These are phyloP conservation scores for Aporophyla nigra DNA, from an alignment of 2,888 invertebrate genomes.

Conservation along the genomic window DNA sequence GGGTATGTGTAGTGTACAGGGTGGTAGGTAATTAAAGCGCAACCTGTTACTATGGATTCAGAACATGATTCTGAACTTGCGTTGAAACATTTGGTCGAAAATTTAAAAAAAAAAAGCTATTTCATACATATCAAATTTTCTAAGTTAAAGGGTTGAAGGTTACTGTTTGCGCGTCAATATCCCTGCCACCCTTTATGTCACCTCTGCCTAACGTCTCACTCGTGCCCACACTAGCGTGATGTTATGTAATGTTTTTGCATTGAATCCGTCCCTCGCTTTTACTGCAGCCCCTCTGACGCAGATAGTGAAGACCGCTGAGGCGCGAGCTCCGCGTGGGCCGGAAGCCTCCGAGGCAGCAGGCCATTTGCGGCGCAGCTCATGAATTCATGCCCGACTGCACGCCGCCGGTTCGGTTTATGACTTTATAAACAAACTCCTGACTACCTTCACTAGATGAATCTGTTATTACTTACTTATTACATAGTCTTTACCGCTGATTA, in stretches of 20 bases:
- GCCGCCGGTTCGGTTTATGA: background rate
- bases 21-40: too few species aligned
- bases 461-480: background rate
- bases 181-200: background rate
- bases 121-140: too few species aligned
- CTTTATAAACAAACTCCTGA: slow-evolving; percentile 13
- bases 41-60: too few species aligned
- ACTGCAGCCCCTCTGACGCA: slow-evolving; percentile 9
- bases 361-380: slow-evolving; percentile 34
- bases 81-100: too few species aligned
- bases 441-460: background rate
- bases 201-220: background rate
- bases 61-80: too few species aligned
- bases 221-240: too few species aligned
- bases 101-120: too few species aligned
- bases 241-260: background rate
- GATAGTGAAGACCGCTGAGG: slow-evolving; percentile 3
- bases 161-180: too few species aligned
- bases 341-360: slow-evolving; percentile 19
- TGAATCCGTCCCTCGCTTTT: background rate
- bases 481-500: too few species aligned
- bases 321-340: slow-evolving; percentile 21
- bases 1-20: too few species aligned
- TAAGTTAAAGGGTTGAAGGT: too few species aligned
- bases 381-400: slow-evolving; percentile 21